Evolutionary conservation across 2,888 invertebrate genomes (phyloP).

Genomic region (Minunthozetes semirufus): DNA sequence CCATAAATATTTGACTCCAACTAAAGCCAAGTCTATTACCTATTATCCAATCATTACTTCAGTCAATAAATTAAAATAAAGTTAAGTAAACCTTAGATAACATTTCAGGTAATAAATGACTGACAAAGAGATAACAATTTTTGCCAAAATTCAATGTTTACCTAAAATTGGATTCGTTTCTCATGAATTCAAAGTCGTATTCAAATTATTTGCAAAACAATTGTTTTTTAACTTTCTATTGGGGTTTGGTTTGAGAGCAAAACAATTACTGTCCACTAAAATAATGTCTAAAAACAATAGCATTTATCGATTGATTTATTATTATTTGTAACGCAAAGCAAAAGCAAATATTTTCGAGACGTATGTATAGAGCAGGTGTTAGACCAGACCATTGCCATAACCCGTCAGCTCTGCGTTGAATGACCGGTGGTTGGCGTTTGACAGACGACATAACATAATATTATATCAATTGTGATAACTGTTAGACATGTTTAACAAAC

Average conservation of each 20-base stretch:
- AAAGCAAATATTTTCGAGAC: too few species aligned
- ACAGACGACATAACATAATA: neutral
- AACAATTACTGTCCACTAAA: too few species aligned
- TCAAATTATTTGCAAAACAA: too few species aligned
- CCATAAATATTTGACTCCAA: neutral
- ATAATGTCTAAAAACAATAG: neutral
- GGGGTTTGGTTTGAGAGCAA: too few species aligned
- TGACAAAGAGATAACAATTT: too few species aligned
- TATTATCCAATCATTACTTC: neutral
- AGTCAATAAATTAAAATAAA: neutral
- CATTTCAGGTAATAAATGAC: too few species aligned
- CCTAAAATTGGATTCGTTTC: too few species aligned
- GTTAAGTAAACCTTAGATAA: too few species aligned
- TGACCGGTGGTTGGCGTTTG: neutral
- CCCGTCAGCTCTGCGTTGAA: neutral
- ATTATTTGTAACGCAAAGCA: slow-evolving; percentile 2
- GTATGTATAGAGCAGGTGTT: neutral
- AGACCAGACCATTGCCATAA: neutral
- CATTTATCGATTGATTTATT: neutral
- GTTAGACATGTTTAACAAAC: neutral
- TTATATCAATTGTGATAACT: slow-evolving; percentile 7
- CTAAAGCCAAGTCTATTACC: neutral
- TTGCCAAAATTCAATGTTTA: too few species aligned
- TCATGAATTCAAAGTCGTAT: too few species aligned
- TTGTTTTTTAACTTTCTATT: too few species aligned